phyloP scores from a whole-genome alignment of 2,888 invertebrate species.

The Tineola bisselliella region DNA sequence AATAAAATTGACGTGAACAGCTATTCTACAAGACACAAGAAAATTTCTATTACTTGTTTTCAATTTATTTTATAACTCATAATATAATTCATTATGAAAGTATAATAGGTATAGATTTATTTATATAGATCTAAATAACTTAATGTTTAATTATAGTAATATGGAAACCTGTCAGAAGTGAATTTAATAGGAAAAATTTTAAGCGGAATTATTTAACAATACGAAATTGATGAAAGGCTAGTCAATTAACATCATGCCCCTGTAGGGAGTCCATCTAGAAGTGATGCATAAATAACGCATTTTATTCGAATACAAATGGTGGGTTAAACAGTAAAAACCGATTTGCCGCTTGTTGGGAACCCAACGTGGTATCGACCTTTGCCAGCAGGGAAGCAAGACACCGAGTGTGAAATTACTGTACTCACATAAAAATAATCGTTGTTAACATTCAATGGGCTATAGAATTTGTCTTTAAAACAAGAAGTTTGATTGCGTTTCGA shows the following conservation, averaged over 20 bases:
- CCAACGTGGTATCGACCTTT: constrained; percentile 34
- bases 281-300: constrained; percentile 53
- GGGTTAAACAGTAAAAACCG: constrained; percentile 45
- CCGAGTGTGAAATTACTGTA: constrained; percentile 11
- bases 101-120: too few relatives aligned
- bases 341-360: constrained; percentile 35
- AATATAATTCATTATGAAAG: too few relatives aligned
- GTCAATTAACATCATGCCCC: constrained; percentile 49
- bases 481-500: constrained; percentile 8
- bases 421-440: constrained; percentile 12
- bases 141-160: too few relatives aligned
- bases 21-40: too few relatives aligned
- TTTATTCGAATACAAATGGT: constrained; percentile 41
- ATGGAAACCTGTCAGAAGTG: neutral
- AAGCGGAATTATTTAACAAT: constrained; percentile 27
- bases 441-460: constrained; percentile 11
- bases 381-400: constrained; percentile 35
- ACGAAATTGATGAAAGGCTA: constrained; percentile 47
- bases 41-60: too few relatives aligned
- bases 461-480: constrained; percentile 12
- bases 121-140: too few relatives aligned
- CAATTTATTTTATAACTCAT: too few relatives aligned
- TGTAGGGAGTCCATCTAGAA: constrained; percentile 40
- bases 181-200: neutral
- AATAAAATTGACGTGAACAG: too few relatives aligned